Evolutionary conservation across 2,113 vertebrate species (phyloP).

Genomic region (Microcebus griseorufus): DNA sequence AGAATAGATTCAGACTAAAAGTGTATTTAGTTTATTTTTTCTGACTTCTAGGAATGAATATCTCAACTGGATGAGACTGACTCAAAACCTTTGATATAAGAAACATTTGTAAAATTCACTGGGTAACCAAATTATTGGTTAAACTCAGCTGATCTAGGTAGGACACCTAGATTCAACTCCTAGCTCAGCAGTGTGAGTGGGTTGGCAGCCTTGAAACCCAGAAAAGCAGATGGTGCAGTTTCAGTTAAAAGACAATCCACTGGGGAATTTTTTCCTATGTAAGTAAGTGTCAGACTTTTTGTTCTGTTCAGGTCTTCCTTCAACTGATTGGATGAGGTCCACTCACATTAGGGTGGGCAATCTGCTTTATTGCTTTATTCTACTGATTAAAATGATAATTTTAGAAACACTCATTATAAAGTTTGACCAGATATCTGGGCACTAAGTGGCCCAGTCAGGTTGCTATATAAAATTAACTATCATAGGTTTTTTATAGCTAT

Average conservation of each 20-base stretch:
- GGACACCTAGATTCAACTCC: not conserved
- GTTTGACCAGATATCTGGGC: not conserved
- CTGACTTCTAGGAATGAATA: not conserved
- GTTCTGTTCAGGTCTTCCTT: not conserved
- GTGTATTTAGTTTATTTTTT: not conserved
- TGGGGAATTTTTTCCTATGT: not conserved
- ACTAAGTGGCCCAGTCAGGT: not conserved
- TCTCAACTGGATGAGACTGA: not conserved
- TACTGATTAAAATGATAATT: not conserved
- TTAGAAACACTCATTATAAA: not conserved
- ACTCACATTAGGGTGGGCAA: not conserved
- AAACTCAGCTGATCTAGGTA: not conserved
- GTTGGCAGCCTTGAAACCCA: rapidly evolving
- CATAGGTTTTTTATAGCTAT: not conserved
- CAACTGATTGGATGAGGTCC: not conserved
- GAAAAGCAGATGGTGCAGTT: not conserved
- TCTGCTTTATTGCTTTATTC: not conserved
- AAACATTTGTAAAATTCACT: not conserved
- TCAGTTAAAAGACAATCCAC: not conserved
- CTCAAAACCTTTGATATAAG: not conserved
- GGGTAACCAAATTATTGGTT: not conserved
- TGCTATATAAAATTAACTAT: not conserved
- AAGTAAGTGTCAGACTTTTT: not conserved
- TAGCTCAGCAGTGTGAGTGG: not conserved
- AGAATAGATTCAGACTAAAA: not conserved